Conservation (phyloP, 2,797 vertebrate species). For the Pelobates cultripes region DNA sequence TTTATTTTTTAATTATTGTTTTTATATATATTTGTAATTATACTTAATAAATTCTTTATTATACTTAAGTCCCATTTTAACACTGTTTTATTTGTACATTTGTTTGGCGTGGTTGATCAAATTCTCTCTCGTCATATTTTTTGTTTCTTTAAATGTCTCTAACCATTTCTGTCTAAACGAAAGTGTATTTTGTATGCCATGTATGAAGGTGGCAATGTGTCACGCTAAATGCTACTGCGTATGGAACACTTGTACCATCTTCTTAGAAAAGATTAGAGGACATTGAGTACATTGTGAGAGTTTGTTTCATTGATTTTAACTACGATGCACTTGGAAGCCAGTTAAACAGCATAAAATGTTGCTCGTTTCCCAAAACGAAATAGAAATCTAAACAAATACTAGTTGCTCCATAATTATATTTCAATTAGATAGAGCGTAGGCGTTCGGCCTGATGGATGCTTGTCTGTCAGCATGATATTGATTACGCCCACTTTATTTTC, state of each 20-base stretch:
- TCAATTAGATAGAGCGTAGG: conserved; percentile 41
- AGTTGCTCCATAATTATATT: conserved; percentile 42
- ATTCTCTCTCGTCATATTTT: no score
- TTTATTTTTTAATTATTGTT: no score
- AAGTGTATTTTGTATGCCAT: no score
- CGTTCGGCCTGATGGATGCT: conserved; percentile 25
- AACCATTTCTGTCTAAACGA: no score
- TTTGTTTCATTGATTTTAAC: conserved; percentile 9
- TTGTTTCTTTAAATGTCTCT: no score
- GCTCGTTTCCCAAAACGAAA: not conserved
- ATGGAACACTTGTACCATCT: not conserved
- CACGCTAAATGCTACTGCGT: not conserved
- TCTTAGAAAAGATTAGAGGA: conserved; percentile 2
- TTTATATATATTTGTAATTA: no score
- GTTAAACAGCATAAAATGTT: conserved; percentile 3
- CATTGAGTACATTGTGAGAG: not conserved
- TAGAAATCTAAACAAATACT: conserved; percentile 36
- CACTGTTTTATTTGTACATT: no score
- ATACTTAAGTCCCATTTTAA: no score
- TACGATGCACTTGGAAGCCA: not conserved
- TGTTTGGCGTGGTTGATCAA: no score
- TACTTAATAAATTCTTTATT: no score
- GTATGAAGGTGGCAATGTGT: not conserved
- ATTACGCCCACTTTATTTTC: conserved; percentile 40
- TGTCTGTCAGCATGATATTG: conserved; percentile 36